Conservation (phyloP, 2,113 vertebrate species). For the Boulengeromyrus knoepffleri region DNA sequence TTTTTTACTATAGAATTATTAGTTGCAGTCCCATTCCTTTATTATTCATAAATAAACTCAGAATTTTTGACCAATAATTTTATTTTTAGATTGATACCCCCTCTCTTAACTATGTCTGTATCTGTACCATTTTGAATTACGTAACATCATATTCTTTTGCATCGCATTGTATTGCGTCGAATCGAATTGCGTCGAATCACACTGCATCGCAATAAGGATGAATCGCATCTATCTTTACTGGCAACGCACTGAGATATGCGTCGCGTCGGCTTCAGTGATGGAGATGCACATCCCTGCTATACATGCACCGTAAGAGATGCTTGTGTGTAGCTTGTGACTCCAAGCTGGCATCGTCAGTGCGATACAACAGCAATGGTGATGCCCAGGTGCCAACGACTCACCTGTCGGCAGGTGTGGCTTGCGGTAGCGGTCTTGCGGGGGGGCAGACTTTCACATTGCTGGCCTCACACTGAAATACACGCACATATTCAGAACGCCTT, state of each 20-base stretch:
- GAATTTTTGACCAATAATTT: background rate
- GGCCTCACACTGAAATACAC: conserved; percentile 70
- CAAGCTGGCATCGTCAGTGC: background rate
- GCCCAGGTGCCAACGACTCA: conserved; percentile 39
- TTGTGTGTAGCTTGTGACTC: no score
- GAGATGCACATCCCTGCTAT: background rate
- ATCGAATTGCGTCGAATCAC: no score
- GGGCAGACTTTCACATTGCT: conserved; percentile 60
- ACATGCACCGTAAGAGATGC: background rate
- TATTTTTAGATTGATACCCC: background rate
- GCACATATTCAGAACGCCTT: background rate
- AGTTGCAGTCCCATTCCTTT: background rate
- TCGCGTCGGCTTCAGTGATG: background rate
- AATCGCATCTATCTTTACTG: background rate
- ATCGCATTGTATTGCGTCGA: no score
- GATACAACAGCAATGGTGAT: background rate
- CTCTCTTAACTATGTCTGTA: background rate
- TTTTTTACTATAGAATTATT: background rate
- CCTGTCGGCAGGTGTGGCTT: conserved; percentile 57
- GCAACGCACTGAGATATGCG: background rate
- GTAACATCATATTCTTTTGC: background rate
- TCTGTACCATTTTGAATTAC: background rate
- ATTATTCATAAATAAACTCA: background rate
- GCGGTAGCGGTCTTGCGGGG: conserved; percentile 55
- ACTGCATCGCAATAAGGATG: no score